phyloP scores from a whole-genome alignment of 2,113 vertebrate genomes.

The Tonatia bakeri region DNA sequence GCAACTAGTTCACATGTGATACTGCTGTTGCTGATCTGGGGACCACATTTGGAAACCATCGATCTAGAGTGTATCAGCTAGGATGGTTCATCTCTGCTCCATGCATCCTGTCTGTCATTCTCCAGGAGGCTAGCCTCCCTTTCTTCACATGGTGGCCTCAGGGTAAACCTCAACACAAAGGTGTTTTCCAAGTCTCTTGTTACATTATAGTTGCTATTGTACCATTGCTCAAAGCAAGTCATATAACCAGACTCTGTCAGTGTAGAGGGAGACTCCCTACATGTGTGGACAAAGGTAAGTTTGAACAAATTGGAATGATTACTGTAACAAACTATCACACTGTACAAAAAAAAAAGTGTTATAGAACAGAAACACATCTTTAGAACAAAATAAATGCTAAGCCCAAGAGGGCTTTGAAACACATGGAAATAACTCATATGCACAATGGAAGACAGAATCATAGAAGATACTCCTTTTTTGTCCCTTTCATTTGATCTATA shows the following conservation, averaged over 20 bases:
- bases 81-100: not conserved
- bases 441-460: not conserved
- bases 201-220: not conserved
- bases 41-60: not conserved
- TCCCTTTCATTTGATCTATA: not conserved
- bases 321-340: not conserved
- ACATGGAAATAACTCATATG: not conserved
- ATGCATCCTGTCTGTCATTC: not conserved
- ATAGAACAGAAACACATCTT: not conserved
- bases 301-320: not conserved
- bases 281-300: not conserved
- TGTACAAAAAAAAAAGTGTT: not conserved
- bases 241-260: not conserved
- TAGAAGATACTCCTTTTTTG: not conserved
- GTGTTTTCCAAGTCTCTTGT: not conserved
- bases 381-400: conserved; percentile 26
- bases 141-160: not conserved
- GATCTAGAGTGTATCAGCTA: not conserved
- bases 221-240: not conserved
- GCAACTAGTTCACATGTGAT: not conserved
- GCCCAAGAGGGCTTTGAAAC: not conserved
- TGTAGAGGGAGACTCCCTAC: not conserved
- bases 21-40: not conserved
- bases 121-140: not conserved
- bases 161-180: not conserved